A percentile compares a stretch with the other conserved stretches of the same genome.
Evolutionary conservation across 2,113 vertebrate genomes (phyloP).

Genomic region (Corydoras sp.): DNA sequence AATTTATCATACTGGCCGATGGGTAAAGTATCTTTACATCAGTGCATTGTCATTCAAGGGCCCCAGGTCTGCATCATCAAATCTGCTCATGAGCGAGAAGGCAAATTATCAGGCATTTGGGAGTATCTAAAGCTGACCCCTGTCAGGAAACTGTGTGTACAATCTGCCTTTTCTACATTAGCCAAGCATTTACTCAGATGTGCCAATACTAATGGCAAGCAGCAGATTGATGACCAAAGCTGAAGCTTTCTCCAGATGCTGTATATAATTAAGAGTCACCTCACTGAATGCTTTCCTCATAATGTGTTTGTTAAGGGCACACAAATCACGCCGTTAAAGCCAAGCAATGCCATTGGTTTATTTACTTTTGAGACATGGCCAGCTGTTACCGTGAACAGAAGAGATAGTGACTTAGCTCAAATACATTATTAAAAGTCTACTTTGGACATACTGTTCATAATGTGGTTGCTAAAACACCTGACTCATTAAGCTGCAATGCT

Average conservation of each 20-base stretch:
- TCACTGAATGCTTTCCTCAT: constrained; percentile 29
- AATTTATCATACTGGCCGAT: constrained; percentile 17
- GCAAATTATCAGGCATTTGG: constrained; percentile 32
- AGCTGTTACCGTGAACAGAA: constrained; percentile 21
- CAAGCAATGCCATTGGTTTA: constrained; percentile 28
- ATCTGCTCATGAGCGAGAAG: constrained; percentile 29
- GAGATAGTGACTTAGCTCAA: not conserved
- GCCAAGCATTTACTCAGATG: constrained; percentile 41
- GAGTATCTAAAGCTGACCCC: constrained; percentile 27
- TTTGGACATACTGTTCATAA: constrained; percentile 6
- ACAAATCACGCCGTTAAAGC: constrained; percentile 31
- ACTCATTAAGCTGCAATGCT: constrained; percentile 30
- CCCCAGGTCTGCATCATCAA: constrained; percentile 37
- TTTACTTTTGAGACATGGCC: constrained; percentile 37
- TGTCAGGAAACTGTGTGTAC: constrained; percentile 19
- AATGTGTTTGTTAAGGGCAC: constrained; percentile 44
- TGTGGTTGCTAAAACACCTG: not conserved
- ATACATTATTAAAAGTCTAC: not conserved
- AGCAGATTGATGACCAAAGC: constrained; percentile 23
- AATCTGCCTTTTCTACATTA: constrained; percentile 33
- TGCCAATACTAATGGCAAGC: constrained; percentile 40
- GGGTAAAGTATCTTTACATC: constrained; percentile 14
- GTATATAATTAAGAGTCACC: constrained; percentile 34
- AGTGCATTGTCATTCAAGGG: constrained; percentile 31
- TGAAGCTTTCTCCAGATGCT: constrained; percentile 18